Evolutionary conservation across 2,888 invertebrate genomes (phyloP).

Genomic region (Drosophila pseudotakahashii): DNA sequence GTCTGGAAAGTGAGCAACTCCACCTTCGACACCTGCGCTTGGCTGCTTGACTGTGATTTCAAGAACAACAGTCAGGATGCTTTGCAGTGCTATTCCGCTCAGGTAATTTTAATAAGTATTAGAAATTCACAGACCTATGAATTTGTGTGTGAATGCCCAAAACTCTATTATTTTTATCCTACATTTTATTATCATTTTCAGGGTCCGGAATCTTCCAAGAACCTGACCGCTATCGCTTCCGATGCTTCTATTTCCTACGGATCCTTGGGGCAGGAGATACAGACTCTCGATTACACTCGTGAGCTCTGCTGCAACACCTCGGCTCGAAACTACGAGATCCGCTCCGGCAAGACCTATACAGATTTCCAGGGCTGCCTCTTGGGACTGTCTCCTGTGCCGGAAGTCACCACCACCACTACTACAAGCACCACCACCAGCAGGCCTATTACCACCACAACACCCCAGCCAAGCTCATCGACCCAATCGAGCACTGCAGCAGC

Average conservation of each 20-base stretch:
- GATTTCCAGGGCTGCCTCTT: constrained; percentile 55
- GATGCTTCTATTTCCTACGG: constrained; percentile 34
- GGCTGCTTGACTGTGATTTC: constrained; percentile 30
- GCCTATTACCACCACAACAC: not conserved
- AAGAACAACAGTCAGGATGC: constrained; percentile 9
- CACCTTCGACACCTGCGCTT: constrained; percentile 32
- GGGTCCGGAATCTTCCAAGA: constrained; percentile 38
- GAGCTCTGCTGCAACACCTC: constrained; percentile 42
- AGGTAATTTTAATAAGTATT: too few relatives aligned
- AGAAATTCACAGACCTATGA: too few relatives aligned
- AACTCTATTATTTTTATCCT: too few relatives aligned
- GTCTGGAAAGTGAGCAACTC: constrained; percentile 21
- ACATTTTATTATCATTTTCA: constrained; percentile 1
- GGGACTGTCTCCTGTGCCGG: constrained; percentile 43
- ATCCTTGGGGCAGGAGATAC: constrained; percentile 29
- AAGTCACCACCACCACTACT: not conserved
- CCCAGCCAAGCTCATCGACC: not conserved
- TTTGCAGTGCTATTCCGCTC: constrained; percentile 41
- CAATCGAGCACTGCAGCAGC: not conserved
- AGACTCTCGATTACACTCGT: constrained; percentile 29
- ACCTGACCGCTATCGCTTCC: constrained; percentile 51
- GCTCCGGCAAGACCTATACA: constrained; percentile 31
- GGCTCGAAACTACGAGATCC: constrained; percentile 43
- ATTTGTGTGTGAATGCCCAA: too few relatives aligned
- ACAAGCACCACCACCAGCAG: not conserved